Evolutionary conservation across 2,113 vertebrate species (phyloP).

Genomic region (Leucoraja erinaceus): DNA sequence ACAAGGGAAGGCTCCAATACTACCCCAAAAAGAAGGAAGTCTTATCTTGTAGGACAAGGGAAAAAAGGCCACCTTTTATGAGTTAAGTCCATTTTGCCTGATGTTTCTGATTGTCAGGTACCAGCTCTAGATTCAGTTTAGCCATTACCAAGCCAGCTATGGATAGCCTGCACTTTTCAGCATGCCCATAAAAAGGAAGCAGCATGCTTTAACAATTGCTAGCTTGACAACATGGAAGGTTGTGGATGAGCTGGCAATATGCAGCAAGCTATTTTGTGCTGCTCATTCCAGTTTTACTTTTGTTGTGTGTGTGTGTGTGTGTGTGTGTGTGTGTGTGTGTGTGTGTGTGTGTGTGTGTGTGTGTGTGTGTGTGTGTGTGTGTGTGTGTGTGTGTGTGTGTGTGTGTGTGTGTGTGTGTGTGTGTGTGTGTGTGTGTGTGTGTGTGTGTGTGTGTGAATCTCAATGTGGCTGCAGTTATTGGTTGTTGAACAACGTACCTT

Average conservation of each 20-base stretch:
- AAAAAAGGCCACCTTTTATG: background rate
- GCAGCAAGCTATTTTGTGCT: background rate
- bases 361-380: no score
- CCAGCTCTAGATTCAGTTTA: background rate
- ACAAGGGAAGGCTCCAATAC: no score
- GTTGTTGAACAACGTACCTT: background rate
- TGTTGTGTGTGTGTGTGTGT: no score
- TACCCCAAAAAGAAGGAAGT: background rate
- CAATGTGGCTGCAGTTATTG: background rate
- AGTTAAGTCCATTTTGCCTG: background rate
- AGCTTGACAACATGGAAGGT: background rate
- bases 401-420: no score
- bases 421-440: no score
- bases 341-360: no score
- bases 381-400: background rate
- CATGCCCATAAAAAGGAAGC: background rate
- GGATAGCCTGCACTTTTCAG: background rate
- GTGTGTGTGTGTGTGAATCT: background rate
- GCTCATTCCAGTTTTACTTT: no score
- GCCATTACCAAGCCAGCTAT: background rate
- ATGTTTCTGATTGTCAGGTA: background rate
- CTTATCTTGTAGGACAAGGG: background rate
- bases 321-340: no score
- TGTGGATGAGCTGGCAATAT: background rate
- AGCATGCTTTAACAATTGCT: no score